phyloP scores from a whole-genome alignment of 2,797 vertebrate genomes.

The Propithecus deckenii region DNA sequence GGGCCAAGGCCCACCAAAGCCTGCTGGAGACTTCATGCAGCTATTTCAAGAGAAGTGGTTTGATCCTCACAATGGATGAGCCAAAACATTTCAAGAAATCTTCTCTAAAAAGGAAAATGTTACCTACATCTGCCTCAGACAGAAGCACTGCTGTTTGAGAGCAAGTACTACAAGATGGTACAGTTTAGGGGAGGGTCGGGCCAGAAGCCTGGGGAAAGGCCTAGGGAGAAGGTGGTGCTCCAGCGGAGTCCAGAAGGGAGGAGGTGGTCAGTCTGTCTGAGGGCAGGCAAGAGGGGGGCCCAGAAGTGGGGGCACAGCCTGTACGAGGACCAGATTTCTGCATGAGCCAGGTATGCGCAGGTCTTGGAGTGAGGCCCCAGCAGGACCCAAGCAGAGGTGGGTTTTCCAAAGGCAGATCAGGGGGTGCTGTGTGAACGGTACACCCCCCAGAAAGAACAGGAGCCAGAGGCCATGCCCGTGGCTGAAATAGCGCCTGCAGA shows the following conservation, averaged over 20 bases:
- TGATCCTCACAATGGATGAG: not conserved
- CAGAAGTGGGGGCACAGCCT: not conserved
- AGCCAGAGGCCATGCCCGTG: not conserved
- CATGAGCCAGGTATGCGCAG: accelerated
- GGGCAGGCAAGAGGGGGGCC: not conserved
- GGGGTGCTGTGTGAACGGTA: accelerated
- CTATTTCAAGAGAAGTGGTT: not conserved
- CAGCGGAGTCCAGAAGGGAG: not conserved
- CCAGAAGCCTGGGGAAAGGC: not conserved
- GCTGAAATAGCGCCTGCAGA: not conserved
- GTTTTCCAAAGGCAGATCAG: not conserved
- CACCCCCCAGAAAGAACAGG: not conserved
- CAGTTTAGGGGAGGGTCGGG: not conserved
- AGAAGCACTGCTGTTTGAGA: not conserved
- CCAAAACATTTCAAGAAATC: not conserved
- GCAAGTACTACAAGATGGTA: accelerated
- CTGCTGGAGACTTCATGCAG: not conserved
- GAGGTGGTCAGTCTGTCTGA: accelerated
- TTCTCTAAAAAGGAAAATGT: not conserved
- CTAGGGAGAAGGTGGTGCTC: not conserved
- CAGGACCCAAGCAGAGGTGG: not conserved
- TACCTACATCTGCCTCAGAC: accelerated
- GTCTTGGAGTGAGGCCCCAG: not conserved
- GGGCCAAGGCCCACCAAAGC: accelerated
- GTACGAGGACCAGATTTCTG: not conserved